Evolutionary conservation across 2,888 invertebrate genomes (phyloP).

Genomic region (Chymomyza procnemis): DNA sequence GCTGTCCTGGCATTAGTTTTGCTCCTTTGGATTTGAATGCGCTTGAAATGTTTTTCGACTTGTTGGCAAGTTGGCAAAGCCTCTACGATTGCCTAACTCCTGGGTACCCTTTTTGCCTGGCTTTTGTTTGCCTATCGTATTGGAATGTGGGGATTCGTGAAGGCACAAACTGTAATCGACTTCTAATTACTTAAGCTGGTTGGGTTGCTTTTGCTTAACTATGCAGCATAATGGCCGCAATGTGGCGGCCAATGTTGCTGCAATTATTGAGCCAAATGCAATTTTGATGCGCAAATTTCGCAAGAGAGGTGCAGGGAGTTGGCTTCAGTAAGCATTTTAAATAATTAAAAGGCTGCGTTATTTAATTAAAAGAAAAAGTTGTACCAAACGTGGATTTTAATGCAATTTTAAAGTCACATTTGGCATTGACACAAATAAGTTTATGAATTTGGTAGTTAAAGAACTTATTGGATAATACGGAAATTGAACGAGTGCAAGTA

Average conservation of each 20-base stretch:
- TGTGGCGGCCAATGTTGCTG: conserved; percentile 43
- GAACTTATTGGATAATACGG: too few relatives aligned
- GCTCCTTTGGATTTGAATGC: conserved; percentile 59
- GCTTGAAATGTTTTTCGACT: conserved; percentile 56
- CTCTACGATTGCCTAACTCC: background rate
- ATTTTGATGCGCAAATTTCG: conserved; percentile 21
- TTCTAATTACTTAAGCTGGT: conserved; percentile 67
- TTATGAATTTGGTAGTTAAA: background rate
- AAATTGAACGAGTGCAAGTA: too few relatives aligned
- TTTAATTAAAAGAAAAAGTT: background rate
- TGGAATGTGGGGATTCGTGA: background rate
- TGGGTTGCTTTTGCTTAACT: conserved; percentile 25
- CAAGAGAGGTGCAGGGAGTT: background rate
- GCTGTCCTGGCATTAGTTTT: conserved; percentile 45
- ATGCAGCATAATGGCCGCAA: conserved; percentile 50
- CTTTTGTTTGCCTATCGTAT: conserved; percentile 3
- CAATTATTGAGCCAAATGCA: conserved; percentile 48
- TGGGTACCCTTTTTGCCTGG: background rate
- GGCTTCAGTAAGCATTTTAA: background rate
- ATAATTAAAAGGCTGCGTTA: background rate
- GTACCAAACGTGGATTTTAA: background rate
- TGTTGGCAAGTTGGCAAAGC: conserved; percentile 49
- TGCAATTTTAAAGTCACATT: background rate
- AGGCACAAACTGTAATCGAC: conserved; percentile 54
- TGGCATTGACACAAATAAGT: background rate